Conservation (phyloP, 2,113 vertebrate genomes). For the Zosterops japonicus region DNA sequence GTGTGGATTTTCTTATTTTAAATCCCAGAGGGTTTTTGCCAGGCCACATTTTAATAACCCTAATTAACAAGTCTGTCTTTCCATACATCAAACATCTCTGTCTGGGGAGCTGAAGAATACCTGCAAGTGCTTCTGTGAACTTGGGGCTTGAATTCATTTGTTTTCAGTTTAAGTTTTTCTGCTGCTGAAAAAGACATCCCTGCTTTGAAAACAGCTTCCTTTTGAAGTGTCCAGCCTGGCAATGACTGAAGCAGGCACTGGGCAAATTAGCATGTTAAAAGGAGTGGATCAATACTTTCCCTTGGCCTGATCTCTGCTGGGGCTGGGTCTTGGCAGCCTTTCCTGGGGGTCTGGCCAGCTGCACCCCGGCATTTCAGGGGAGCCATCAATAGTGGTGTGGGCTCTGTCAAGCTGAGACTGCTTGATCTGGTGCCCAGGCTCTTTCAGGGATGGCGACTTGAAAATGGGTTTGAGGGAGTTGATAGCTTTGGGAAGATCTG, state of each 20-base stretch:
- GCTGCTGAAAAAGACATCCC: conserved; percentile 70
- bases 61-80: conserved; percentile 56
- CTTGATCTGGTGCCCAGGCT: conserved; percentile 57
- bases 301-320: background rate
- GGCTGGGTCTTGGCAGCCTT: background rate
- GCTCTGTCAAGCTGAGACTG: background rate
- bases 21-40: conserved; percentile 5
- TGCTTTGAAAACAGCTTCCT: conserved; percentile 79
- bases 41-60: conserved; percentile 29
- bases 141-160: conserved; percentile 66
- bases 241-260: conserved; percentile 78
- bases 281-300: conserved; percentile 82
- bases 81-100: conserved; percentile 9
- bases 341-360: background rate
- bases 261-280: conserved; percentile 90
- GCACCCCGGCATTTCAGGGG: conserved; percentile 54
- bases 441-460: conserved; percentile 66
- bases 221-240: conserved; percentile 82
- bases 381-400: background rate
- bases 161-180: conserved; percentile 65
- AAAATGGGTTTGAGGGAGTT: conserved; percentile 64
- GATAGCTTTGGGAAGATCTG: conserved; percentile 67
- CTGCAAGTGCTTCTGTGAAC: conserved; percentile 38
- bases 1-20: conserved; percentile 28
- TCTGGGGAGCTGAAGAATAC: conserved; percentile 23